These are phyloP conservation scores for Cyclura pinguis DNA, from an alignment of 2,797 vertebrate species.

Conservation along the genomic window DNA sequence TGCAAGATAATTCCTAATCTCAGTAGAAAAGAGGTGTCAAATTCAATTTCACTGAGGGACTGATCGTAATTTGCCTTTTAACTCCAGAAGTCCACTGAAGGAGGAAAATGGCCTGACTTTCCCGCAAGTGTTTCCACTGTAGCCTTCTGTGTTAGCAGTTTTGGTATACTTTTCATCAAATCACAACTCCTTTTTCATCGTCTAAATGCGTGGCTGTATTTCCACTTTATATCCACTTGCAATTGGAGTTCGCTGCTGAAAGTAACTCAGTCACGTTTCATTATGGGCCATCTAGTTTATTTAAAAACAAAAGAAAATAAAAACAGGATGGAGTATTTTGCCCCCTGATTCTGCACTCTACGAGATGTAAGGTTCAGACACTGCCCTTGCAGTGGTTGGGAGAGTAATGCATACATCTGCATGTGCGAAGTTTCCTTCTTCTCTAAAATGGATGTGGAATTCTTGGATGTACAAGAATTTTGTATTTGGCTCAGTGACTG, in stretches of 20 bases:
- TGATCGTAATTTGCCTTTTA: conserved; percentile 69
- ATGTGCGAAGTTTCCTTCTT: not conserved
- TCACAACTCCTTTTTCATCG: conserved; percentile 12
- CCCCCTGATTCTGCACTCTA: not conserved
- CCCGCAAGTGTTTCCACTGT: conserved; percentile 37
- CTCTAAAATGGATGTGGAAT: conserved; percentile 1
- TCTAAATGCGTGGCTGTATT: conserved; percentile 34
- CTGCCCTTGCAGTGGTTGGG: not conserved
- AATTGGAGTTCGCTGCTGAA: not conserved
- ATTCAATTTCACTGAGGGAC: conserved; percentile 69
- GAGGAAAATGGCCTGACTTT: conserved; percentile 51
- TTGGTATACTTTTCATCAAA: conserved; percentile 20
- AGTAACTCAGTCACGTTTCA: not conserved
- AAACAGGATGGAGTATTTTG: not conserved
- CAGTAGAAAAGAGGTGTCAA: conserved; percentile 73
- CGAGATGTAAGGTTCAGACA: not conserved
- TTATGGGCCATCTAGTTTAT: not conserved
- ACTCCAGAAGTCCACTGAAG: conserved; percentile 39
- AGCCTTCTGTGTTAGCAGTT: not conserved
- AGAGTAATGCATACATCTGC: not conserved
- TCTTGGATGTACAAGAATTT: not conserved
- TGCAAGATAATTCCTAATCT: conserved; percentile 74
- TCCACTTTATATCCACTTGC: not conserved
- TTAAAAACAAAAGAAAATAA: too few relatives aligned
- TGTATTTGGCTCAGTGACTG: not conserved